Percentiles rank a stretch among this genome's conserved stretches.
These are phyloP conservation scores for Hoplodrina ambigua DNA, from an alignment of 2,888 invertebrate species.

Conservation along the genomic window DNA sequence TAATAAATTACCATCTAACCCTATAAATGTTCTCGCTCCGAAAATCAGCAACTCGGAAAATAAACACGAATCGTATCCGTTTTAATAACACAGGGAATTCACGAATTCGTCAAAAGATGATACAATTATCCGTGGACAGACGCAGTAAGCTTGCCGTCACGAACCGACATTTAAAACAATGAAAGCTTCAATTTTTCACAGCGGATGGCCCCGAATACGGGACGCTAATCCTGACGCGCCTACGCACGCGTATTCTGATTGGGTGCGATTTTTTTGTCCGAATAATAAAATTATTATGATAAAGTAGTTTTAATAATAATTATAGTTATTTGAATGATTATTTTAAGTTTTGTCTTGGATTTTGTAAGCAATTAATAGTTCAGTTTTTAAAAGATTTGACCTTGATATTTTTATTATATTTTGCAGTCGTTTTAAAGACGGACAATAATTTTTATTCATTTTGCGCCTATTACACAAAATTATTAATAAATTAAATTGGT, in stretches of 20 bases:
- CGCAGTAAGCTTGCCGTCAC: conserved; percentile 77
- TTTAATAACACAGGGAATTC: conserved; percentile 53
- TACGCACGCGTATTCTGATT: conserved; percentile 69
- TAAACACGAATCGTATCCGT: conserved; percentile 35
- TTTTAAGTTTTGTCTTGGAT: background rate
- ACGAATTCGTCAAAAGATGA: conserved; percentile 71
- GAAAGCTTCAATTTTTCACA: conserved; percentile 88
- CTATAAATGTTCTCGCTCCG: background rate
- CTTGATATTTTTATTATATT: too few species aligned
- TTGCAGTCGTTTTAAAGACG: too few species aligned
- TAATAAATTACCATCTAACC: conserved; percentile 1
- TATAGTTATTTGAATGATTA: background rate
- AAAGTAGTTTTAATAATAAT: background rate
- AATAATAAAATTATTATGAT: background rate
- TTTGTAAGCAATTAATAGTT: too few species aligned
- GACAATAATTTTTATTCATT: too few species aligned
- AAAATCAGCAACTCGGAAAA: conserved; percentile 42
- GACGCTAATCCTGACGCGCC: conserved; percentile 78
- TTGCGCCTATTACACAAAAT: too few species aligned
- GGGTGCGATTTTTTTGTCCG: conserved; percentile 13
- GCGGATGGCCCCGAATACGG: conserved; percentile 71
- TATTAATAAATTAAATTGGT: too few species aligned
- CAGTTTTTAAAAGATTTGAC: too few species aligned
- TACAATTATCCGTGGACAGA: conserved; percentile 72
- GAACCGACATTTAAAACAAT: conserved; percentile 88